A percentile compares a stretch with the other conserved stretches of the same genome.
phyloP scores from a whole-genome alignment of 2,888 invertebrate genomes.

The Hesperia comma region DNA sequence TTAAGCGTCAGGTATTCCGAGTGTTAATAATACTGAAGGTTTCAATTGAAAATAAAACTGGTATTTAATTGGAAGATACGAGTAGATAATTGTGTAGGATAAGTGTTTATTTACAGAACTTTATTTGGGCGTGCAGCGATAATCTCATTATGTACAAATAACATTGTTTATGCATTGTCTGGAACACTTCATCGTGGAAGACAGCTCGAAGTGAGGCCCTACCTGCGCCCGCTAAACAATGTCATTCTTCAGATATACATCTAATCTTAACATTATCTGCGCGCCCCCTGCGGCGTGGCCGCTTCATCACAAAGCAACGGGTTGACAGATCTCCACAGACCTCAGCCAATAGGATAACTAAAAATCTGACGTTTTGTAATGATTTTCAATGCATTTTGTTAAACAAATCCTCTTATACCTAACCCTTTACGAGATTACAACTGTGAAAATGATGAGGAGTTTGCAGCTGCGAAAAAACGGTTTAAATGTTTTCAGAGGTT shows the following conservation, averaged over 20 bases:
- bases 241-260: slow-evolving; percentile 76
- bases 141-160: slow-evolving; percentile 76
- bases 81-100: slow-evolving; percentile 24
- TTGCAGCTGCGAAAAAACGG: slow-evolving; percentile 57
- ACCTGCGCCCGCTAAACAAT: slow-evolving; percentile 78
- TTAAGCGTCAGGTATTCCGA: slow-evolving; percentile 6
- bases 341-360: slow-evolving; percentile 75
- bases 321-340: slow-evolving; percentile 80
- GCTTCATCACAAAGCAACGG: slow-evolving; percentile 80
- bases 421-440: slow-evolving; percentile 41
- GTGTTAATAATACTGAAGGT: slow-evolving; percentile 32
- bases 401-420: slow-evolving; percentile 50
- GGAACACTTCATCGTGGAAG: slow-evolving; percentile 64
- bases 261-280: slow-evolving; percentile 79
- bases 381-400: slow-evolving; percentile 55
- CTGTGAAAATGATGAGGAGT: slow-evolving; percentile 50
- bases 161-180: slow-evolving; percentile 80
- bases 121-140: slow-evolving; percentile 52
- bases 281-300: slow-evolving; percentile 71
- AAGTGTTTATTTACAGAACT: slow-evolving; percentile 43
- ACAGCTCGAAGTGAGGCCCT: slow-evolving; percentile 51
- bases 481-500: slow-evolving; percentile 67
- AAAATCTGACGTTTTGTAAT: slow-evolving; percentile 64
- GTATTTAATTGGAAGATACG: slow-evolving; percentile 32
- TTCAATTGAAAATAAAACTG: slow-evolving; percentile 55